These are phyloP conservation scores for Hipparchia semele DNA, from an alignment of 2,888 invertebrate species.

Conservation along the genomic window DNA sequence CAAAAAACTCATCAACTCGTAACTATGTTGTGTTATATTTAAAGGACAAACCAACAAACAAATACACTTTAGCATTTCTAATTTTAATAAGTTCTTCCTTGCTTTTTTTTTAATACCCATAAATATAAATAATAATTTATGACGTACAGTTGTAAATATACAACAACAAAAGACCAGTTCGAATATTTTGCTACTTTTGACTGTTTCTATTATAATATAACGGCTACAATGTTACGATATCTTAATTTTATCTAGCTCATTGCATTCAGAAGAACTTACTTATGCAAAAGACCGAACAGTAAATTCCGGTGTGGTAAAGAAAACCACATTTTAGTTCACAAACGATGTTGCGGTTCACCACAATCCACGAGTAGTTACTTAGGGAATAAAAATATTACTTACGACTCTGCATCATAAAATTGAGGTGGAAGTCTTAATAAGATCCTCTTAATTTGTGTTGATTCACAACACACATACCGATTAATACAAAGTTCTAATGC, in stretches of 20 bases:
- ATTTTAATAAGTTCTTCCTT: too few relatives aligned
- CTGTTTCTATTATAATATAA: background rate
- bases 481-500: too few relatives aligned
- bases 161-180: background rate
- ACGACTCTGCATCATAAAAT: background rate
- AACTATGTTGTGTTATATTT: too few relatives aligned
- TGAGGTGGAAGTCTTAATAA: background rate
- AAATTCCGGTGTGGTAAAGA: slow-evolving; percentile 21
- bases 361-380: background rate
- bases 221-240: slow-evolving; percentile 4
- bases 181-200: background rate
- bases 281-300: slow-evolving; percentile 28
- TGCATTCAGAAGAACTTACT: slow-evolving; percentile 25
- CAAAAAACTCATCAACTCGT: too few relatives aligned
- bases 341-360: slow-evolving; percentile 12
- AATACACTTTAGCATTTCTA: too few relatives aligned
- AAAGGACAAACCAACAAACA: too few relatives aligned
- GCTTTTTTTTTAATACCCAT: too few relatives aligned
- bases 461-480: background rate
- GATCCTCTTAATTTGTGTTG: background rate
- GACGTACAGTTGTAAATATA: background rate
- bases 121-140: too few relatives aligned
- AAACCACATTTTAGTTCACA: slow-evolving; percentile 25
- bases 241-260: slow-evolving; percentile 25
- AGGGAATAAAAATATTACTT: slow-evolving; percentile 16